Conservation (phyloP, 2,113 vertebrate species). For the Pavo muticus region DNA sequence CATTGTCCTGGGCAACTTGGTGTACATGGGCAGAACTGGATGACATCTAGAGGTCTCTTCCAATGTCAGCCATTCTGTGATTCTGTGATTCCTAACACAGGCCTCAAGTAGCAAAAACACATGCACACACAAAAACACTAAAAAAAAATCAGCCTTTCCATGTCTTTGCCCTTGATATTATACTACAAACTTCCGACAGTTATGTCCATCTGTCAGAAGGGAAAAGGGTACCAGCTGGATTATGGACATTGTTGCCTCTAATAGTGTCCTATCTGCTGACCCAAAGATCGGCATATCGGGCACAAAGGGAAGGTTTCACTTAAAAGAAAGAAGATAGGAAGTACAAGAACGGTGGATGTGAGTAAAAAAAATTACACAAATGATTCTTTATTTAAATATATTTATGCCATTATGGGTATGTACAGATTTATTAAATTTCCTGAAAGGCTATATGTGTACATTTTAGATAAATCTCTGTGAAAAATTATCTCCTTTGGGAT, state of each 20-base stretch:
- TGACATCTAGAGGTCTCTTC: neutral
- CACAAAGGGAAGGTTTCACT: neutral
- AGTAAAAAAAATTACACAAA: neutral
- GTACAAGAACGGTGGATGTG: neutral
- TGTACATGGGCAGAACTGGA: neutral
- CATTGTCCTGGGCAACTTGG: neutral
- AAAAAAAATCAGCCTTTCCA: neutral
- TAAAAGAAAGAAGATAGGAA: neutral
- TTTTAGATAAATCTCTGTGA: neutral
- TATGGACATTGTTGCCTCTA: neutral
- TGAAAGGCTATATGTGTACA: neutral
- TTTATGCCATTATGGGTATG: fast-evolving
- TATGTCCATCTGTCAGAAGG: neutral
- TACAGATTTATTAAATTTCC: neutral
- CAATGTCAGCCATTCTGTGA: neutral
- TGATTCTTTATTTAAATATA: neutral
- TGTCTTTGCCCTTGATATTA: neutral
- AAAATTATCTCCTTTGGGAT: neutral
- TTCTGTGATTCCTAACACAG: neutral
- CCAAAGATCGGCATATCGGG: neutral
- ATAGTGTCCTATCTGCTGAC: neutral
- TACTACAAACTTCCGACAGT: neutral
- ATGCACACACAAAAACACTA: neutral
- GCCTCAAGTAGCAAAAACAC: neutral
- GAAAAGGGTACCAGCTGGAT: neutral